Evolutionary conservation across 2,797 vertebrate genomes (phyloP), one percentile per base, ranked within the genome.

Genomic region (Gambelia wislizenii): DNA sequence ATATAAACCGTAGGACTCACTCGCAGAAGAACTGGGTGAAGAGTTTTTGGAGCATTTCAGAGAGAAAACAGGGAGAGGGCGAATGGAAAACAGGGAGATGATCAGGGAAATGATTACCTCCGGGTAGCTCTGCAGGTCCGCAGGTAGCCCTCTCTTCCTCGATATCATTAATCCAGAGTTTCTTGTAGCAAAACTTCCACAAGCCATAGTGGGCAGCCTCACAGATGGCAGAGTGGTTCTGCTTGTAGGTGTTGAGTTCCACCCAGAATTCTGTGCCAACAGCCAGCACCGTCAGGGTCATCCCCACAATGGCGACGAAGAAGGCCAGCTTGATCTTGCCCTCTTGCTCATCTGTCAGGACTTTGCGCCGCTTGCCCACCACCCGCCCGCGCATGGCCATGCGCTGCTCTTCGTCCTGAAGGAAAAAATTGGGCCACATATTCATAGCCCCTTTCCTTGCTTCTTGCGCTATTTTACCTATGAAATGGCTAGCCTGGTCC

Each of bases 181-280:
- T 97, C 93, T 97, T 98, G 93, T 97, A 93, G 94, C 98, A 99
- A 92, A 97, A 96, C 96, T 98, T 98, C 98, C 98, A 99, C 76
- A 99, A 97, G 90, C 98, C 98, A 25, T 98, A 98, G 94, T 99
- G 98, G 61, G 97, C 98, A 20, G 98, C 97, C 87, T 98, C 97
- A 88, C 98, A 99, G 16, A 98, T 98, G 61, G 97, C 95, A 75
- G 98, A 98, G 95, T 96, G 93, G 22, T 97, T 98, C 94, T 97
- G 95, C 94, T 98, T 98, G 83, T 97, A 97, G 80, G 98, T 97
- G 90, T 98, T 97, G 94, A 99, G 95, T 93, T 98, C 98, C 96
- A 98, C 98, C 98, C 98, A 99, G 95, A 98, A 99, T 96, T 99
- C 98, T 3, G 98, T 98, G 90, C 98, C 98, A 96, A 99, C 97